Evolutionary conservation across 2,888 invertebrate species (phyloP).

Genomic region (Frankliniella fusca): DNA sequence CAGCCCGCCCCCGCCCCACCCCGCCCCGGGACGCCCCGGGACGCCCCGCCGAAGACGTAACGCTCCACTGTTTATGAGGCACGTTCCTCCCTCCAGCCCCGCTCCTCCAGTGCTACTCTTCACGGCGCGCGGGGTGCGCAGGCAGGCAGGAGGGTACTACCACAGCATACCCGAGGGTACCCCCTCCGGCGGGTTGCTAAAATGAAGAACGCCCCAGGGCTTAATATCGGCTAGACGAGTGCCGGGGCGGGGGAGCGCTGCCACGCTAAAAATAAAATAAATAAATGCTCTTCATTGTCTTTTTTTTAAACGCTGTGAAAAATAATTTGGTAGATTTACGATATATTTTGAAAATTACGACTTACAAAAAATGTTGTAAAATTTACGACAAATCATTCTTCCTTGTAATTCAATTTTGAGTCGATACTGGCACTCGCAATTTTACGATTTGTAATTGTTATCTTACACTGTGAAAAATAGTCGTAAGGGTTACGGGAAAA

Average conservation of each 20-base stretch:
- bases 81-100: background rate
- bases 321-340: no score
- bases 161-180: background rate
- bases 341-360: no score
- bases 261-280: background rate
- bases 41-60: background rate
- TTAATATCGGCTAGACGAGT: background rate
- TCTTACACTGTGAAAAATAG: no score
- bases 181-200: background rate
- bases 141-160: no score
- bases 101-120: background rate
- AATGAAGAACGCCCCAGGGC: background rate
- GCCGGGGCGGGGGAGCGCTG: background rate
- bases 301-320: no score
- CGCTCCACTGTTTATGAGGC: background rate
- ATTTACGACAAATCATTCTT: no score
- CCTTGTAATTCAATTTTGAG: no score
- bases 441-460: no score
- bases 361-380: no score
- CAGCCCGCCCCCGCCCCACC: background rate
- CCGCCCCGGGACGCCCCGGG: background rate
- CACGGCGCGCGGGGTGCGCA: background rate
- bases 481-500: no score
- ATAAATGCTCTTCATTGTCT: no score
- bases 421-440: no score